Percentiles rank a stretch among this genome's conserved stretches.
Evolutionary conservation across 2,797 vertebrate species (phyloP).

Genomic region (Saguinus oedipus): DNA sequence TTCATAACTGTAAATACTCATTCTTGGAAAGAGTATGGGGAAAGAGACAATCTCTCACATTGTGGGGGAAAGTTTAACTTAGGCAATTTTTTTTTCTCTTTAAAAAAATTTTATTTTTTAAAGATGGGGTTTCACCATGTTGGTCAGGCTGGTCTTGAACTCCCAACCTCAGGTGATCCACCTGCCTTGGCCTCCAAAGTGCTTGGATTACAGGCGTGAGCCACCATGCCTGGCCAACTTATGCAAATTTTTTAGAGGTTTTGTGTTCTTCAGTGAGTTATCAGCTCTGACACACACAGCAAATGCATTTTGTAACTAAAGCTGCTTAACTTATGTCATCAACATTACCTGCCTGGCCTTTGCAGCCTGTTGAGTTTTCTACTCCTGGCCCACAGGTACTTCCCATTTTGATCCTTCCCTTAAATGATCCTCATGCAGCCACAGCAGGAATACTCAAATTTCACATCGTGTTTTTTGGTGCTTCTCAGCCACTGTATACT

Average conservation of each 20-base stretch:
- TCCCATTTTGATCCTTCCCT: background rate
- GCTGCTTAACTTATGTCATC: background rate
- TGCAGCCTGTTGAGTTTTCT: background rate
- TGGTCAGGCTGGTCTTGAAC: no score
- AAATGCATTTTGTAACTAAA: background rate
- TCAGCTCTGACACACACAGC: background rate
- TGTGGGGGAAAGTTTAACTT: background rate
- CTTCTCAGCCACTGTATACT: background rate
- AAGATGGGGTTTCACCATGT: no score
- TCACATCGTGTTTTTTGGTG: background rate
- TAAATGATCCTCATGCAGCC: background rate
- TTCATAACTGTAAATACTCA: background rate
- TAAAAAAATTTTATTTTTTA: no score
- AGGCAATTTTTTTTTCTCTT: background rate
- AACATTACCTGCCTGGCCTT: background rate
- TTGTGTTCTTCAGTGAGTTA: background rate
- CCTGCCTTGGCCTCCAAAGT: no score
- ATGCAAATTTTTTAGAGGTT: background rate
- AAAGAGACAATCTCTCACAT: background rate
- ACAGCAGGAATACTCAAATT: background rate
- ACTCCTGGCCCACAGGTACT: background rate
- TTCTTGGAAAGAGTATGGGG: background rate
- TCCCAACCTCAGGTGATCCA: no score
- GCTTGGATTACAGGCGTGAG: no score
- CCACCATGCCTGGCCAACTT: background rate